Evolutionary conservation across 92 coral and sea anemone genomes (phyloP).

Genomic region (Muricea muricata): DNA sequence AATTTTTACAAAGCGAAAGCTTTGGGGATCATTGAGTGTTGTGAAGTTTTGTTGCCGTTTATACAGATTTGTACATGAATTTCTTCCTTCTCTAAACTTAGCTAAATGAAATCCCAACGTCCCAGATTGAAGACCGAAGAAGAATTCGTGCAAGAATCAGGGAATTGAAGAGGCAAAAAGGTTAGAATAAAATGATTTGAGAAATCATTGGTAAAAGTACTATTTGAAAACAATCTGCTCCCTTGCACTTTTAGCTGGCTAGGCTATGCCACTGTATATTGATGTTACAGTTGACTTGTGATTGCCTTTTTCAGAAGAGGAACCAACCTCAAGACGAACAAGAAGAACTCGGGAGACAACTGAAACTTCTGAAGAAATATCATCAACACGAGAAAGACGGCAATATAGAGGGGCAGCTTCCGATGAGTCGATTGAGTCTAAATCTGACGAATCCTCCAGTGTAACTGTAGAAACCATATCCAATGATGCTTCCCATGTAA

Average conservation of each 20-base stretch:
- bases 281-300: background rate
- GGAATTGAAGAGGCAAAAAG: constrained; percentile 69
- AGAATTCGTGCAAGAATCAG: constrained; percentile 80
- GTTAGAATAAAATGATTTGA: no score
- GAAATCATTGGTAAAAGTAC: no score
- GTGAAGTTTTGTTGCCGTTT: no score
- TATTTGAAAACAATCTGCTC: no score
- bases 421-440: background rate
- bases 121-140: constrained; percentile 85
- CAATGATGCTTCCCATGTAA: background rate
- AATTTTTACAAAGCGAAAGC: no score
- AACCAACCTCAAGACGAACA: background rate
- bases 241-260: background rate
- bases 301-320: constrained; percentile 3
- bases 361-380: background rate
- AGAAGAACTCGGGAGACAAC: constrained; percentile 24
- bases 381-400: background rate
- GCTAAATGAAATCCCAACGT: constrained; percentile 90
- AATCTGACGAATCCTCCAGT: background rate
- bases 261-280: background rate
- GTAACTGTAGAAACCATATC: background rate
- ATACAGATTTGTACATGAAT: background rate
- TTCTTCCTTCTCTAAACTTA: background rate
- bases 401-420: background rate
- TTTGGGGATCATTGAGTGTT: background rate